phyloP scores from a whole-genome alignment of 2,888 invertebrate species.

The Schizaphis graminum region DNA sequence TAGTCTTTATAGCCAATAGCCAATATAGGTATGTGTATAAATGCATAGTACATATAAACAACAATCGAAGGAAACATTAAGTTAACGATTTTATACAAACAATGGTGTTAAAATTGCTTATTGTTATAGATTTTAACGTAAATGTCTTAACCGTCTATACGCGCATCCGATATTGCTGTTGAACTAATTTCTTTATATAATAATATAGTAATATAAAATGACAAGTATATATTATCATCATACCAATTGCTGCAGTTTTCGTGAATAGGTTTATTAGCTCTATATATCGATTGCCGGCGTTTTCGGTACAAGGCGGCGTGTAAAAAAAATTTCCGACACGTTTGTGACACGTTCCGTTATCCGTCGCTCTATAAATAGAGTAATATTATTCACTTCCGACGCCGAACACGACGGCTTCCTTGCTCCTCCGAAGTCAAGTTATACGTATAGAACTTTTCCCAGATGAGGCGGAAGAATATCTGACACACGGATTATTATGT shows the following conservation, averaged over 20 bases:
- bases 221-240: not conserved
- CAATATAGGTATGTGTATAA: not conserved
- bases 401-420: not conserved
- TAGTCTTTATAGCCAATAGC: not conserved
- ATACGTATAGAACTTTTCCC: not conserved
- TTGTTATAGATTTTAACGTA: not conserved
- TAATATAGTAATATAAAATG: not conserved
- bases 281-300: not conserved
- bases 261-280: not conserved
- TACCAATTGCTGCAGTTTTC: not conserved
- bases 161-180: not conserved
- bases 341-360: not conserved
- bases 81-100: conserved; percentile 25
- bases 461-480: not conserved
- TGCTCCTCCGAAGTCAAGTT: not conserved
- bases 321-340: not conserved
- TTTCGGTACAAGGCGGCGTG: not conserved
- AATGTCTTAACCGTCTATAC: not conserved
- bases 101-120: conserved; percentile 29
- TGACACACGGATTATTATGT: not conserved
- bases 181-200: not conserved
- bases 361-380: not conserved
- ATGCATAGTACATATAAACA: not conserved
- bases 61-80: conserved; percentile 21
- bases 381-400: not conserved